Evolutionary conservation across 2,888 invertebrate genomes (phyloP), one percentile per base, ranked within the genome.

Genomic region (Colostygia pectinataria): DNA sequence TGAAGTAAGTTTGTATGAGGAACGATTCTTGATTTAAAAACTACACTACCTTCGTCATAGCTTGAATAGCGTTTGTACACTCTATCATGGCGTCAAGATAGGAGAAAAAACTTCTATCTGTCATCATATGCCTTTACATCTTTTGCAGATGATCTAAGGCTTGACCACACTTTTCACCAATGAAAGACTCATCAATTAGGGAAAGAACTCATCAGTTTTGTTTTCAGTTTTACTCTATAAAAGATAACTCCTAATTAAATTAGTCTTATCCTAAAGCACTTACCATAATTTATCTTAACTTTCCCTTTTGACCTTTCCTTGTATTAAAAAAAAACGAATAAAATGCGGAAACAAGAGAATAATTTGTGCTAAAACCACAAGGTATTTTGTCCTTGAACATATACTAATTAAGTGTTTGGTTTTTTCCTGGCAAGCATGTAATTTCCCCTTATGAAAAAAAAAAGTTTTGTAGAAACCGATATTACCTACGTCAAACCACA

Each of bases 301-400:
- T 53, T 56, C 56, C 9, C 47, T 34, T 3, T 1, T 47, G 56
- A 50, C 50, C 41, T 56, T 53, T 56, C 53, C 53, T 53, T 12
- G 27, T 41, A 45, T 38, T 24, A n/a, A 43, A 48, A 42, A 46
- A 48, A 45, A 25, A 39, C 32, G 44, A 50, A 47, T 18, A 31
- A 43, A 37, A 13, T 15, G 23, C 48, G 42, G 48, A 56, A 47
- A 43, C 27, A 39, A 34, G 42, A 36, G 40, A 44, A 44, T 14
- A 28, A 25, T 33, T 1, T 20, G 7, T n/a, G 12, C 43, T 27
- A 43, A 44, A 36, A 36, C 36, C 36, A 44, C 43, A 36, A 44
- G 14, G 8, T 18, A 7, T 13, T 12, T 42, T 28, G 28, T 5
- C 38, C 38, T 20, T 33, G 32, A 14, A 31, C 9, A 10, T 20